Base-by-base conservation (phyloP, 2,113 vertebrate species). In the Tupaia tana region DNA sequence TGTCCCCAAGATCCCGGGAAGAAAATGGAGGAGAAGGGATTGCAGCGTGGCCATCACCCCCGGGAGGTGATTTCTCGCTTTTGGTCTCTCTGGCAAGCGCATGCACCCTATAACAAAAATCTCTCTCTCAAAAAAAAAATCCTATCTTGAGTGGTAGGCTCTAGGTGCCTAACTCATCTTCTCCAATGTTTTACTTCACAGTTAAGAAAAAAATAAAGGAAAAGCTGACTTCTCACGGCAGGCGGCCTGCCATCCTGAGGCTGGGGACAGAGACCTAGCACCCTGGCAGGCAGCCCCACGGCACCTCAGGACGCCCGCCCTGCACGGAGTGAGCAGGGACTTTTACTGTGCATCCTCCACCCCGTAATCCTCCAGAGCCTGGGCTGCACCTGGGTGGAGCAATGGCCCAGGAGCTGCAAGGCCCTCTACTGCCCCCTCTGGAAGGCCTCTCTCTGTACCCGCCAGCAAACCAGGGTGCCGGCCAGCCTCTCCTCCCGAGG, bases 271-370 rank as follows among this genome's bases (percentile, higher is more conserved):
- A 94, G 27, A 88, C 63, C 18, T 2, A 3, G 27, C 1, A 18
- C n/a, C 24, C 31, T 25, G 31, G 71, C 9, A n/a, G 43, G 43
- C 43, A 3, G 27, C 1, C 22, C n/a, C 29, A 52, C 29, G 31
- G 71, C 9, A n/a, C 16, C 25, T 4, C 31, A 5, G 43, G 43
- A 43, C 43, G 43, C 24, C 15, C 25, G 73, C 3, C 73, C 61
- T 43, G 14, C 7, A 8, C 2, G 0, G 14, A 2, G 6, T 43
- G 43, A 52, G 10, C 61, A 67, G 83, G 70, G 79, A 56, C 1
- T 87, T 93, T 90, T 67, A 34, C 69, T 59, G 66, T 87, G 25
- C 31, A 43, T 88, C 81, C 70, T 86, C 24, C 77, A 43, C 70
- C 86, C 24, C 77, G 84, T n/a, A 20, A 19, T 54, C 58, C 78